Evolutionary conservation across 2,113 vertebrate species (phyloP).

Genomic region (Brachyhypopomus occidentalis): DNA sequence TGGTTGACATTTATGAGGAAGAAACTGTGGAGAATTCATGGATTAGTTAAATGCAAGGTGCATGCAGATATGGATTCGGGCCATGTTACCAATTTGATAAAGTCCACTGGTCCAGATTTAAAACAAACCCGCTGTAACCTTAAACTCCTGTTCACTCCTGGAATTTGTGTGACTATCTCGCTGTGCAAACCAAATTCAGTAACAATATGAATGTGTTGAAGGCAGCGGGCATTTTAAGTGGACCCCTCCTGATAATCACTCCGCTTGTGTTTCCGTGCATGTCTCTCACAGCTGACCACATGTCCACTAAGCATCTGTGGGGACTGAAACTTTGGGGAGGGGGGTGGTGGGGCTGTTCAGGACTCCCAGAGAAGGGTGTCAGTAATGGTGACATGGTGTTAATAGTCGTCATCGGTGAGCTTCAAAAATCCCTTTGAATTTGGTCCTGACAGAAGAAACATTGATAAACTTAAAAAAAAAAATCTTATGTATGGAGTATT

Average conservation of each 20-base stretch:
- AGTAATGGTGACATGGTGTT: background rate
- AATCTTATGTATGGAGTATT: too few relatives aligned
- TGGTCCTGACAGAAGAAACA: background rate
- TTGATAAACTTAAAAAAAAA: background rate
- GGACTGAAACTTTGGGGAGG: background rate
- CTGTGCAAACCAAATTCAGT: background rate
- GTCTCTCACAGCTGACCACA: background rate
- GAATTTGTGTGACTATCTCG: background rate
- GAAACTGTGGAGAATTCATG: too few relatives aligned
- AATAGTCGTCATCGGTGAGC: background rate
- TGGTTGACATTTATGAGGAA: too few relatives aligned
- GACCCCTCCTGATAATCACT: background rate
- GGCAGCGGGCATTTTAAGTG: conserved; percentile 14
- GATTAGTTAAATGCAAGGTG: too few relatives aligned
- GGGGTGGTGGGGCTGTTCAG: background rate
- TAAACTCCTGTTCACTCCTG: background rate
- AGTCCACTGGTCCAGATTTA: background rate
- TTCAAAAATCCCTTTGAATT: background rate
- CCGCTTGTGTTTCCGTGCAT: background rate
- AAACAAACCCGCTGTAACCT: background rate
- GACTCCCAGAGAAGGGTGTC: background rate
- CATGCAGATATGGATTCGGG: background rate
- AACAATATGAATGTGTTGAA: background rate
- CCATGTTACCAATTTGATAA: background rate
- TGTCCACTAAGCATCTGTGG: background rate